A percentile compares a stretch with the other conserved stretches of the same genome.
These are phyloP conservation scores for Xanthia icteritia DNA, from an alignment of 2,888 invertebrate genomes.

Conservation along the genomic window DNA sequence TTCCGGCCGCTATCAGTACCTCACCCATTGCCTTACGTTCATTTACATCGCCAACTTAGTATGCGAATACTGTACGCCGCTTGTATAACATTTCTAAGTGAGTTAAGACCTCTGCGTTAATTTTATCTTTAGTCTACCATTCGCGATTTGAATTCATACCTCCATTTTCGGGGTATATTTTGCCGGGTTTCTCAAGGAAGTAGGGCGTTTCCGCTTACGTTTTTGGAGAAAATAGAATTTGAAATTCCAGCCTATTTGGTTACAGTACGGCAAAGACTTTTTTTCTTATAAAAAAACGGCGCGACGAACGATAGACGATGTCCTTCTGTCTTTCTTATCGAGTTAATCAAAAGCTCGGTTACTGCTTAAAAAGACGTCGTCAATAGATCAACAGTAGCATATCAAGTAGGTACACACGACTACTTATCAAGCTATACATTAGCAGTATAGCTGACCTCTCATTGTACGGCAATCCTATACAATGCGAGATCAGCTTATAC, in stretches of 20 bases:
- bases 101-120: slow-evolving; percentile 61
- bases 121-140: slow-evolving; percentile 55
- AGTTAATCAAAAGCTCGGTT: background rate
- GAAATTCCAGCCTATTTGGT: background rate
- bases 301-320: background rate
- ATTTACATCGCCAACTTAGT: slow-evolving; percentile 64
- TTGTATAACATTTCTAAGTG: slow-evolving; percentile 64
- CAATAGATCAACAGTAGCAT: background rate
- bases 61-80: slow-evolving; percentile 61
- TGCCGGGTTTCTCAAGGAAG: slow-evolving; percentile 21
- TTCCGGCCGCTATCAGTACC: slow-evolving; percentile 53
- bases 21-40: slow-evolving; percentile 58
- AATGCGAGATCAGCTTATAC: no score
- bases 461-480: no score
- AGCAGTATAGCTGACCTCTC: no score
- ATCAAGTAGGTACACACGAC: no score
- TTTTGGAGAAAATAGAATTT: slow-evolving; percentile 36
- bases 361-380: background rate
- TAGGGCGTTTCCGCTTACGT: background rate
- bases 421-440: no score
- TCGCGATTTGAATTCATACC: slow-evolving; percentile 49
- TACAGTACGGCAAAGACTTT: no score
- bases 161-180: slow-evolving; percentile 46
- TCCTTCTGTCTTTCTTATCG: background rate
- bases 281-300: background rate